Base-by-base conservation (phyloP, 2,888 invertebrate species). In the Lamproptera curius region DNA sequence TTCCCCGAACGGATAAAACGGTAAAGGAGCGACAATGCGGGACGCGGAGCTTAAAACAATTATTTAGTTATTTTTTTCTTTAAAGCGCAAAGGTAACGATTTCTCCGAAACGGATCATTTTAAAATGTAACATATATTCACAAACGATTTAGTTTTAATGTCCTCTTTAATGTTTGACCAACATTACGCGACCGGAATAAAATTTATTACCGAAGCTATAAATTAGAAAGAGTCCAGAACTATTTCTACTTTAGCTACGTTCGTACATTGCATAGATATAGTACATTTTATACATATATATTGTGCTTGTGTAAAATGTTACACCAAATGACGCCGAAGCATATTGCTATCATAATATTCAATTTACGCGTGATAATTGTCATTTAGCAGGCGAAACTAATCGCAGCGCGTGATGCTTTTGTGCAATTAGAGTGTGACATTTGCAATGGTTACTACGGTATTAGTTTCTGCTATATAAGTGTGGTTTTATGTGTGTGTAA, bases 1-100 rank as follows among this genome's bases (percentile, higher is more conserved):
- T 38, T 48, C 38, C 38, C 38, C 33, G 47, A 48, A 48, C 16
- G 42, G 34, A 42, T 36, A 47, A 48, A n/a, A 42, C 16, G 23
- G 37, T 33, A 42, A 15, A 36, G 2, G 23, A n/a, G 28, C 9
- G 15, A 42, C 33, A 42, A n/a, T n/a, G 42, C 13, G 33, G 6
- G 42, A 47, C 42, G 42, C 42, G 42, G 37, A 42, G n/a, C 28
- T 10, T 8, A 10, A 6, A 28, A 6, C 2, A 10, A 28, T 28
- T 9, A 28, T 28, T 28, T 28, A 28, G 28, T 10, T 10, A 28
- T 28, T 28, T 28, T 10, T 8, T 10, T 10, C 10, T 28, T 10
- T 10, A 28, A 28, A 28, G 28, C 31, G 2, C 13, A 13, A 31
- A 31, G 31, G 28, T 2, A 14, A 42, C 3, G 11, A n/a, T n/a